Conservation (phyloP, 2,888 invertebrate species). For the Lathronympha strigana region DNA sequence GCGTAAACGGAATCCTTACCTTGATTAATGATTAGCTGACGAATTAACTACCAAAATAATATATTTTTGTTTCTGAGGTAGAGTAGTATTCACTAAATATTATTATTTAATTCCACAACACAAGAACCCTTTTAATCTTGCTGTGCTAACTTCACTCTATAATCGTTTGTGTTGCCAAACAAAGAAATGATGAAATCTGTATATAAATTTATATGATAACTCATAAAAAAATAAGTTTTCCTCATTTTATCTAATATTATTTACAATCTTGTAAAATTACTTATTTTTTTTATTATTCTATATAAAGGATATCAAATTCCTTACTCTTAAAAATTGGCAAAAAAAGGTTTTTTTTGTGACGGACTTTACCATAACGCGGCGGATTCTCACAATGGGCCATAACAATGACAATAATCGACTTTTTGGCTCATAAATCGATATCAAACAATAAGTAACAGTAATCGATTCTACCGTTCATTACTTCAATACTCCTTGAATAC, state of each 20-base stretch:
- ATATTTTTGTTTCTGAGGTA: neutral
- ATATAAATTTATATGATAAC: too few relatives aligned
- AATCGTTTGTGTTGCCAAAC: neutral
- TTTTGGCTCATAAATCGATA: neutral
- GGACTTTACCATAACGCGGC: too few relatives aligned
- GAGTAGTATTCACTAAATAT: neutral
- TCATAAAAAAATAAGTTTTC: too few relatives aligned
- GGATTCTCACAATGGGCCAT: neutral
- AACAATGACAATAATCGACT: neutral
- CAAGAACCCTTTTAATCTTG: neutral
- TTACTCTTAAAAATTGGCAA: too few relatives aligned
- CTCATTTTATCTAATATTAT: too few relatives aligned
- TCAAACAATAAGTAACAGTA: neutral
- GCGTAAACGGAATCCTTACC: slow-evolving; percentile 17
- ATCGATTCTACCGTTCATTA: neutral
- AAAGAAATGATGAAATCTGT: neutral
- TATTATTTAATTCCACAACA: neutral
- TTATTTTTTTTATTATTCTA: too few relatives aligned
- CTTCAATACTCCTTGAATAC: neutral
- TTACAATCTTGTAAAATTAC: too few relatives aligned
- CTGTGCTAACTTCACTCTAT: slow-evolving; percentile 17
- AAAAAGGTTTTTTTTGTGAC: too few relatives aligned
- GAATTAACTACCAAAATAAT: neutral
- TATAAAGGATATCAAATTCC: too few relatives aligned
- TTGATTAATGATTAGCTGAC: neutral